These are phyloP conservation scores for Chymomyza caudatula DNA, from an alignment of 2,888 invertebrate genomes.

Conservation along the genomic window DNA sequence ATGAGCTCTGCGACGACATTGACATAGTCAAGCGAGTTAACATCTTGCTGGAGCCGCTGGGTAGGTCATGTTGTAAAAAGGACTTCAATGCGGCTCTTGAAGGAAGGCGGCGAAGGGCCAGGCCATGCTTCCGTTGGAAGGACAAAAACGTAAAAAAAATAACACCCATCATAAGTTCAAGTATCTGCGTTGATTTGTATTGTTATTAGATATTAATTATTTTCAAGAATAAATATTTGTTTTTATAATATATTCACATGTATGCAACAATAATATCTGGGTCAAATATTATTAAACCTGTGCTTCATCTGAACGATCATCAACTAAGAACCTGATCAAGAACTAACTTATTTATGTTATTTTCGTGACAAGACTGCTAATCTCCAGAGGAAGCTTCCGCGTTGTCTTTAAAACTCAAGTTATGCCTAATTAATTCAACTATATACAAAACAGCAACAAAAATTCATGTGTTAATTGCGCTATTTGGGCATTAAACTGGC, in stretches of 20 bases:
- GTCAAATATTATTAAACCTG: not conserved
- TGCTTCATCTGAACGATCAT: not conserved
- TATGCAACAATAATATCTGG: not conserved
- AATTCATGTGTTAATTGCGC: not conserved
- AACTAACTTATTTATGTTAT: not conserved
- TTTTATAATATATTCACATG: not conserved
- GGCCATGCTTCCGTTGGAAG: too few species aligned
- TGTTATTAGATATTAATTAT: not conserved
- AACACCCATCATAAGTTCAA: not conserved
- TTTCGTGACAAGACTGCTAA: not conserved
- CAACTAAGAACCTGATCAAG: not conserved
- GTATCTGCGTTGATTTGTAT: not conserved
- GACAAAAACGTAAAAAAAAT: too few species aligned
- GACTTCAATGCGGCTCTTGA: too few species aligned
- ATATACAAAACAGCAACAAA: not conserved
- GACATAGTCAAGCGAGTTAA: too few species aligned
- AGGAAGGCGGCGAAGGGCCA: too few species aligned
- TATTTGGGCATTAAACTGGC: not conserved
- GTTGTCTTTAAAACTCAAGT: not conserved
- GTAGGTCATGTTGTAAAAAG: too few species aligned
- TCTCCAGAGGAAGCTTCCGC: not conserved
- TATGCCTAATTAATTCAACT: not conserved
- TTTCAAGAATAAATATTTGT: too few species aligned
- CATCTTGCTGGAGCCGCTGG: too few species aligned
- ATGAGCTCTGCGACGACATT: too few species aligned